These are phyloP conservation scores for Stenchaetothrips biformis DNA, from an alignment of 2,888 invertebrate genomes.

Conservation along the genomic window DNA sequence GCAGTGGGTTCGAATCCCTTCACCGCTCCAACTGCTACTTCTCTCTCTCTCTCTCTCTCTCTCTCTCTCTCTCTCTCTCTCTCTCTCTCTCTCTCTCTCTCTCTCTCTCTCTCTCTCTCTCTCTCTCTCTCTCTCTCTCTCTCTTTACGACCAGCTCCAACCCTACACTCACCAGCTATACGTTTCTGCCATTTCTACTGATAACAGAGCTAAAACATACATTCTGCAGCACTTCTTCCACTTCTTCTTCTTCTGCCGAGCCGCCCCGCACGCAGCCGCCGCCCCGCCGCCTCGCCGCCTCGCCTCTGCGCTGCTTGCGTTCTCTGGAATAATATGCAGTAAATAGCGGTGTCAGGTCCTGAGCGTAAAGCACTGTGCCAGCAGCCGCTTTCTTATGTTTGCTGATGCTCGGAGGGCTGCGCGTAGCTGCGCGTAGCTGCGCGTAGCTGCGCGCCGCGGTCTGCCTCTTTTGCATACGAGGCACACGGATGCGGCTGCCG, in stretches of 20 bases:
- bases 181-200: too few relatives aligned
- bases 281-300: background rate
- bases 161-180: too few relatives aligned
- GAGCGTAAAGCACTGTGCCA: slow-evolving; percentile 20
- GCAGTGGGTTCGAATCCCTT: too few relatives aligned
- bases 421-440: background rate
- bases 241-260: background rate
- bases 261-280: background rate
- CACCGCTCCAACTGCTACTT: too few relatives aligned
- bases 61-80: too few relatives aligned
- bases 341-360: slow-evolving; percentile 18
- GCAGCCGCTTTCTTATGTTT: slow-evolving; percentile 22
- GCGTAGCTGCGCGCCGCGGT: background rate
- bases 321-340: slow-evolving; percentile 21
- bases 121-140: too few relatives aligned
- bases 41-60: too few relatives aligned
- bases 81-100: too few relatives aligned
- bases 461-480: slow-evolving; percentile 8
- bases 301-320: background rate
- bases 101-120: too few relatives aligned
- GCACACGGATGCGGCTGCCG: background rate
- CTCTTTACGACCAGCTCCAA: too few relatives aligned
- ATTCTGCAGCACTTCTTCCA: too few relatives aligned
- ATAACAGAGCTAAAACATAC: too few relatives aligned
- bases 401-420: background rate